Evolutionary conservation across 2,888 invertebrate species (phyloP).

Genomic region (Archips crataeganus): DNA sequence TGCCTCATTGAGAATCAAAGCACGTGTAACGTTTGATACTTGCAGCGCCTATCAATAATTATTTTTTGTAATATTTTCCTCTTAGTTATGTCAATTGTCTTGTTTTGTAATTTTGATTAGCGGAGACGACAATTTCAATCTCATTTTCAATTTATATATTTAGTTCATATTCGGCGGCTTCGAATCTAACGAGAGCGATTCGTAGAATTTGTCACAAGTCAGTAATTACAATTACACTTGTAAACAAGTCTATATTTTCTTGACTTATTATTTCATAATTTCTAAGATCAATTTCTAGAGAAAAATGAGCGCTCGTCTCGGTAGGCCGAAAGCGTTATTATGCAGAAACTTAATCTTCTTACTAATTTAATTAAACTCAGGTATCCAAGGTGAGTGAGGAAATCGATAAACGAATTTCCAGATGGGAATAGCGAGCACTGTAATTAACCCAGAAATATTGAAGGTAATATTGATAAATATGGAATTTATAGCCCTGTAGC

Average conservation of each 20-base stretch:
- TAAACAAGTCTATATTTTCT: background rate
- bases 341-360: conserved; percentile 61
- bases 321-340: conserved; percentile 55
- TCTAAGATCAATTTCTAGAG: background rate
- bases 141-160: too few species aligned
- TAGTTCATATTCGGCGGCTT: too few species aligned
- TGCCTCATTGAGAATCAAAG: conserved; percentile 23
- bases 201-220: background rate
- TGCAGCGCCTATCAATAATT: background rate
- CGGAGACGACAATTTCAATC: too few species aligned
- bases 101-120: too few species aligned
- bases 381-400: conserved; percentile 47
- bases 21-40: background rate
- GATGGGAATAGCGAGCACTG: conserved; percentile 25
- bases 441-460: conserved; percentile 23
- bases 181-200: too few species aligned
- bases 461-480: conserved; percentile 11
- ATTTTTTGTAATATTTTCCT: background rate
- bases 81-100: too few species aligned
- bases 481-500: background rate
- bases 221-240: background rate
- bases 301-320: conserved; percentile 50
- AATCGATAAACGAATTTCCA: conserved; percentile 43
- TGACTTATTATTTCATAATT: background rate
- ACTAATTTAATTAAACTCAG: conserved; percentile 60